phyloP scores from a whole-genome alignment of 2,113 vertebrate species.

The Hippocampus comes region DNA sequence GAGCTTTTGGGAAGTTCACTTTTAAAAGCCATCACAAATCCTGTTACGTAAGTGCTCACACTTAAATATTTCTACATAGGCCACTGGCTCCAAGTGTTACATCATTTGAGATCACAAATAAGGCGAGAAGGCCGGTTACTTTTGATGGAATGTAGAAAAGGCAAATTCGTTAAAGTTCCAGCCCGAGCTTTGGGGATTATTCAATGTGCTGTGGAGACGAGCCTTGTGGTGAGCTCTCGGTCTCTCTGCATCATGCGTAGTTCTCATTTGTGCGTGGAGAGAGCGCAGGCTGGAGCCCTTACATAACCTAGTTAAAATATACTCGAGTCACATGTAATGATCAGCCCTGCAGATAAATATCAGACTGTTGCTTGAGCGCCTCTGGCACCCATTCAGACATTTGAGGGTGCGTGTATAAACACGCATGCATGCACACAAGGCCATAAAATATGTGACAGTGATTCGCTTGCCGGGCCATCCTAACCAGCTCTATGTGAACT shows the following conservation, averaged over 20 bases:
- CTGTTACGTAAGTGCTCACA: constrained; percentile 42
- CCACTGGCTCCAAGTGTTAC: constrained; percentile 33
- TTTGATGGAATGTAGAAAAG: constrained; percentile 25
- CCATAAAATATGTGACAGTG: constrained; percentile 59
- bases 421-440: constrained; percentile 30
- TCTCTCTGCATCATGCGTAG: constrained; percentile 65
- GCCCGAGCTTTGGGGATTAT: constrained; percentile 50
- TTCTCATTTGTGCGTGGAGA: constrained; percentile 63
- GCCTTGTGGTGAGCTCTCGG: constrained; percentile 53
- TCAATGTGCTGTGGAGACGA: constrained; percentile 53
- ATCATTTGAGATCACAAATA: constrained; percentile 11
- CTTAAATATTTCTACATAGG: constrained; percentile 35
- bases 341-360: constrained; percentile 72
- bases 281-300: constrained; percentile 69
- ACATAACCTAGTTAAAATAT: constrained; percentile 79
- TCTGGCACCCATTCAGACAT: constrained; percentile 69
- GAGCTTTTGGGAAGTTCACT: constrained; percentile 9
- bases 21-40: constrained; percentile 13
- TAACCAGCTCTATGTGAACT: constrained; percentile 63
- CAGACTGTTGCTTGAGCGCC: constrained; percentile 67
- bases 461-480: constrained; percentile 62
- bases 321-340: constrained; percentile 76
- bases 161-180: constrained; percentile 21
- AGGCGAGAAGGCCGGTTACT: background rate
- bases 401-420: constrained; percentile 41